Percentiles rank a stretch among this genome's conserved stretches.
Evolutionary conservation across 2,888 invertebrate species (phyloP).

Genomic region (Cephonodes hylas): DNA sequence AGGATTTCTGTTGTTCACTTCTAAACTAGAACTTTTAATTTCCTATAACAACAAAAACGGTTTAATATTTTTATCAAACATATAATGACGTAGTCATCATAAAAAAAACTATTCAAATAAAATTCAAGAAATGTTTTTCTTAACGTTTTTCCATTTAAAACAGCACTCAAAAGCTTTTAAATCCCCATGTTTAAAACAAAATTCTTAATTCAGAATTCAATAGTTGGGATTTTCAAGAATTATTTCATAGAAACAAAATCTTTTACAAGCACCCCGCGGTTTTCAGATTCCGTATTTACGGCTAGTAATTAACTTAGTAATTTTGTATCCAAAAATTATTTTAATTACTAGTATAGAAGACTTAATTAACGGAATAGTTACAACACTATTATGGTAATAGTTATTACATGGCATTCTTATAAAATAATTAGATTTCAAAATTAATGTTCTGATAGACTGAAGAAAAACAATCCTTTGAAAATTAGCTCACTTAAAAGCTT

Average conservation of each 20-base stretch:
- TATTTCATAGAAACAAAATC: not conserved
- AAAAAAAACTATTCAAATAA: too few species aligned
- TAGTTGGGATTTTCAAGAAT: not conserved
- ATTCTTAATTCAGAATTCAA: not conserved
- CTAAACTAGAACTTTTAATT: too few species aligned
- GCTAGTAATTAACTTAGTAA: not conserved
- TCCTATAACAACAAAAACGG: too few species aligned
- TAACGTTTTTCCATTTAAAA: too few species aligned
- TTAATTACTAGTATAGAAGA: not conserved
- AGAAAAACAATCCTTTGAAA: too few species aligned
- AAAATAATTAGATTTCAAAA: not conserved
- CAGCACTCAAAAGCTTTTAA: too few species aligned
- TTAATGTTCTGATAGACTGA: too few species aligned
- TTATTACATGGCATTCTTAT: not conserved
- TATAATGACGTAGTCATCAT: too few species aligned
- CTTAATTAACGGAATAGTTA: not conserved
- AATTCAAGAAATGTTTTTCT: too few species aligned
- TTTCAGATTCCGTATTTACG: not conserved
- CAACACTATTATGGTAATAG: not conserved
- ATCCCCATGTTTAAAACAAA: not conserved
- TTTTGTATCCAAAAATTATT: not conserved
- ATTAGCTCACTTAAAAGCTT: too few species aligned
- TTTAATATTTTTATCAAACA: too few species aligned
- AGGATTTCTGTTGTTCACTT: too few species aligned
- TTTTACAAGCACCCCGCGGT: not conserved